Conservation (phyloP, 2,888 invertebrate species). For the Eristalis arbustorum region DNA sequence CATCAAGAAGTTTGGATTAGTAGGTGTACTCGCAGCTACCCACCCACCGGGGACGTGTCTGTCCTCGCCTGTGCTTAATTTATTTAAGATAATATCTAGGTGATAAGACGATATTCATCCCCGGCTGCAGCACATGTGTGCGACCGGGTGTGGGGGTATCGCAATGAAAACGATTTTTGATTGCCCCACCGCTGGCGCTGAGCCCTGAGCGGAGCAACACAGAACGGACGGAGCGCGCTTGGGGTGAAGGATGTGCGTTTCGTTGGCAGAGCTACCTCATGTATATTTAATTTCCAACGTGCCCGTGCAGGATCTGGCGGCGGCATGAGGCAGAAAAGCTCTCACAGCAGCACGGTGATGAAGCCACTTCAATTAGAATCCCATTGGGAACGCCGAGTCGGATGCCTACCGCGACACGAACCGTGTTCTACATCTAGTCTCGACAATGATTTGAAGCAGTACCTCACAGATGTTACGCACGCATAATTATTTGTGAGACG, state of each 20-base stretch:
- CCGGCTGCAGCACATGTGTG: neutral
- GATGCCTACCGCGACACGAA: too few species aligned
- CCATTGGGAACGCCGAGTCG: slow-evolving; percentile 25
- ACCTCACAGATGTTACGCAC: slow-evolving; percentile 20
- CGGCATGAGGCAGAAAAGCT: neutral
- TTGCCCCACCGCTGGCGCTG: neutral
- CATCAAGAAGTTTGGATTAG: slow-evolving; percentile 50
- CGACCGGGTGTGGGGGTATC: neutral
- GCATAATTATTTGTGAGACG: neutral
- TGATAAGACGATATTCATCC: slow-evolving; percentile 33
- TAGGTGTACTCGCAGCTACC: slow-evolving; percentile 1
- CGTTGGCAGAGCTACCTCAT: neutral
- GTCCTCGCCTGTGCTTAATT: slow-evolving; percentile 26
- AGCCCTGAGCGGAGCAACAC: neutral
- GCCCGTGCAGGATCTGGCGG: neutral
- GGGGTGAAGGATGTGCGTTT: neutral
- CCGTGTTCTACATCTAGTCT: slow-evolving; percentile 37
- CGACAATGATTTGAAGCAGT: slow-evolving; percentile 41
- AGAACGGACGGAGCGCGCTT: neutral
- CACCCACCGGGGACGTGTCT: neutral
- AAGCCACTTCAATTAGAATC: slow-evolving; percentile 57
- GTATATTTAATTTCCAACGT: slow-evolving; percentile 20
- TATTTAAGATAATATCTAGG: slow-evolving; percentile 52
- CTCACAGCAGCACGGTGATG: slow-evolving; percentile 14
- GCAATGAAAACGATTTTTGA: slow-evolving; percentile 23